Percentiles rank a stretch among this genome's conserved stretches.
Conservation (phyloP, 2,888 invertebrate species). For the Ryuthela nishihirai region DNA sequence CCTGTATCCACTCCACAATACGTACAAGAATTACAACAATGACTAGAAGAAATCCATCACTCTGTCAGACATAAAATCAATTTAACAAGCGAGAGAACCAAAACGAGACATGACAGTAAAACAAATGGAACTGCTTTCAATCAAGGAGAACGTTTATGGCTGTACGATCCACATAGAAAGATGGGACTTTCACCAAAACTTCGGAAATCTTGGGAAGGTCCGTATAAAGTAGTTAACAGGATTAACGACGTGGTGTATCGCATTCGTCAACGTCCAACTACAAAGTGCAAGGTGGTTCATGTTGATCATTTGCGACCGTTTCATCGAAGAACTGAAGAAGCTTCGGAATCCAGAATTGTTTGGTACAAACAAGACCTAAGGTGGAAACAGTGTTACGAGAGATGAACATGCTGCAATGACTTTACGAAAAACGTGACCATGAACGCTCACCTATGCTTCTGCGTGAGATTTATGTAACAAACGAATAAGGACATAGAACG, state of each 20-base stretch:
- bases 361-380: no score
- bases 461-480: no score
- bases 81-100: not conserved
- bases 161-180: not conserved
- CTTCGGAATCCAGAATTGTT: no score
- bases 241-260: not conserved
- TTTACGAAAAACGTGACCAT: no score
- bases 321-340: no score
- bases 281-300: slow-evolving; percentile 3
- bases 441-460: no score
- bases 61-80: slow-evolving; percentile 1
- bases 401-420: no score
- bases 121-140: not conserved
- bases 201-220: not conserved
- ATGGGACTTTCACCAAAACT: slow-evolving; percentile 1
- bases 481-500: no score
- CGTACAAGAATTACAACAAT: not conserved
- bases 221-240: slow-evolving; percentile 2
- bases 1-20: slow-evolving; percentile 1
- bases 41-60: slow-evolving; percentile 1
- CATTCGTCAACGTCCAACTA: not conserved
- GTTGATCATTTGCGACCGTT: no score
- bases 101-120: not conserved
- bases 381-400: no score
- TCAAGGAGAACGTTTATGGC: not conserved